Percentiles rank a stretch among this genome's conserved stretches.
Evolutionary conservation across 2,113 vertebrate species (phyloP).

Genomic region (Indicator maculatus): DNA sequence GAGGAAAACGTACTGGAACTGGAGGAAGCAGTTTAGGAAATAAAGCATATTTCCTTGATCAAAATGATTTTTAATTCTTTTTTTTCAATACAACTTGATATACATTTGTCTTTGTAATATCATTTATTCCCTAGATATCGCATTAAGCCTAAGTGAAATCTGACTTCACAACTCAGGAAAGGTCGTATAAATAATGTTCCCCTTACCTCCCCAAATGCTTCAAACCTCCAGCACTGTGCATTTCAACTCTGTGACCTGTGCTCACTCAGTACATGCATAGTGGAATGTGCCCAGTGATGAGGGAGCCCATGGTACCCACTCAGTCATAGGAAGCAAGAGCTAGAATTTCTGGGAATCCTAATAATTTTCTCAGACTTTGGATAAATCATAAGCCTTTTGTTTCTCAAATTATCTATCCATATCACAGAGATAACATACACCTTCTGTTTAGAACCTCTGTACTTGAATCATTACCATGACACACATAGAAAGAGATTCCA

Average conservation of each 20-base stretch:
- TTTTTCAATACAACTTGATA: not conserved
- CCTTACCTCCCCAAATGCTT: not conserved
- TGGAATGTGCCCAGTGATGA: not conserved
- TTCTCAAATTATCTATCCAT: not conserved
- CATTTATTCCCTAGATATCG: not conserved
- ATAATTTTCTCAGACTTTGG: not conserved
- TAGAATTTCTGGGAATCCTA: not conserved
- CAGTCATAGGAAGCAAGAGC: not conserved
- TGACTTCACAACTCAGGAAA: not conserved
- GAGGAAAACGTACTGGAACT: not conserved
- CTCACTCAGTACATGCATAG: rapidly evolving
- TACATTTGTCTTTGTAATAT: not conserved
- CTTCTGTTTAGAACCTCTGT: not conserved
- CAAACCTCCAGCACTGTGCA: not conserved
- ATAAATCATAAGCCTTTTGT: not conserved
- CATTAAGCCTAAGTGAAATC: not conserved
- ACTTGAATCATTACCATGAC: not conserved
- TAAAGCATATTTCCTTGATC: not conserved
- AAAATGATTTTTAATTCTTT: not conserved
- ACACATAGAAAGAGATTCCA: not conserved
- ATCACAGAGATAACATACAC: not conserved
- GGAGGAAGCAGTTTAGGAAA: not conserved
- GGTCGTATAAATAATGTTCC: not conserved
- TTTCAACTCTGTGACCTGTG: not conserved
- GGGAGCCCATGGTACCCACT: not conserved